phyloP scores from a whole-genome alignment of 2,888 invertebrate genomes.

The Cephus pulcher region DNA sequence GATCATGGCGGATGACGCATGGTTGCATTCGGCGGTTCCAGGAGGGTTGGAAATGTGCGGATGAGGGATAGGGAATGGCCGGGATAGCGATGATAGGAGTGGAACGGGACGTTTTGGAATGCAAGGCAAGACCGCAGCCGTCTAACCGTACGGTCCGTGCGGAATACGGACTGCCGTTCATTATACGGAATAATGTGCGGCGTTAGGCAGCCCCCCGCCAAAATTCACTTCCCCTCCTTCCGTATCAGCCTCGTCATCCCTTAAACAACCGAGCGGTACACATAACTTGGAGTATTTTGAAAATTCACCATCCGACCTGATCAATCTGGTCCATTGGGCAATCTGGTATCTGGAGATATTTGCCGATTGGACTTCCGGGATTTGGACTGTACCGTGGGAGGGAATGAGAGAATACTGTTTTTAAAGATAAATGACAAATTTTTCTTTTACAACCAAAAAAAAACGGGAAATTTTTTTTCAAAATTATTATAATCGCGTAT shows the following conservation, averaged over 20 bases:
- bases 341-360: neutral
- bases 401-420: no score
- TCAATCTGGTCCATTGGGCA: neutral
- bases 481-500: no score
- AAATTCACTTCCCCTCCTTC: neutral
- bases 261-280: neutral
- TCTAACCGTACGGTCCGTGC: slow-evolving; percentile 38
- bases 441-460: no score
- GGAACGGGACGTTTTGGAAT: slow-evolving; percentile 57
- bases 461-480: no score
- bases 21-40: slow-evolving; percentile 56
- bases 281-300: neutral
- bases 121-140: slow-evolving; percentile 52
- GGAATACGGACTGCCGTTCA: slow-evolving; percentile 5
- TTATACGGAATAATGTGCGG: neutral
- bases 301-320: neutral
- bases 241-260: neutral
- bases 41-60: slow-evolving; percentile 59
- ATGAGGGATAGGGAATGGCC: slow-evolving; percentile 66
- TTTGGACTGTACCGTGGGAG: neutral
- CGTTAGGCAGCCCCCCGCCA: slow-evolving; percentile 8
- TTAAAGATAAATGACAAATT: no score
- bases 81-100: slow-evolving; percentile 39
- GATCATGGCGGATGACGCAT: slow-evolving; percentile 64
- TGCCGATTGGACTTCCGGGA: neutral